Base-by-base conservation (phyloP, 1,140 invertebrate genomes). In the Mizuhopecten yessoensis region DNA sequence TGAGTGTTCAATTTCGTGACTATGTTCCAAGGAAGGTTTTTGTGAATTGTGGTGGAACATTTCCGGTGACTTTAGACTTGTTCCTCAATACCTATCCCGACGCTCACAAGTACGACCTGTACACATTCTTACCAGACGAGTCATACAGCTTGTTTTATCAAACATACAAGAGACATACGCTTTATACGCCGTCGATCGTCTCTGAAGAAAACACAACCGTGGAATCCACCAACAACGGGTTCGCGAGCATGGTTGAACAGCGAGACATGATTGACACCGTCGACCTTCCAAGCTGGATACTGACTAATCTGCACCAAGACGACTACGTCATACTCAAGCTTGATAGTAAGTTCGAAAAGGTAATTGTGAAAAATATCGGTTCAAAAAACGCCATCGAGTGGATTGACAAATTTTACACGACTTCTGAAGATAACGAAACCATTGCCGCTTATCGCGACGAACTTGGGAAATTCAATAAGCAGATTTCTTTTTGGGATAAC, bases 11-110 rank as follows among this genome's bases (percentile, higher is more conserved):
- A 36, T 93, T 93, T 33, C 49, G 92, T 34, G 93, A 93, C 57
- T 93, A 94, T 91, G 7, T 91, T 7, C 92, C 93, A 10, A 87
- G 89, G 29, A 88, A 92, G n/a, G 88, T 93, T 11, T 94, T 94
- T 86, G 88, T 94, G 0, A 93, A 93, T 86, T 88, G 87, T 57
- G 93, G 93, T 0, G 90, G 88, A 34, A 90, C 90, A 34, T 86
- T 89, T 23, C 93, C 92, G 11, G 34, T 49, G n/a, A 90, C 87
- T 75, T 33, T 94, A 13, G 86, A 93, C 13, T 49, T 94, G 17
- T 94, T 94, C 88, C 34, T 90, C n/a, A 87, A 93, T 33, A 94
- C 93, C 10, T 94, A 94, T 90, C 93, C 93, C n/a, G 49, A 92
- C 36, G 45, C 93, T 11, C 11, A 88, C 23, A 86, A 86, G 29